These are phyloP conservation scores for Zaprionus tsacasi DNA, from an alignment of 1,140 invertebrate genomes.

Conservation along the genomic window DNA sequence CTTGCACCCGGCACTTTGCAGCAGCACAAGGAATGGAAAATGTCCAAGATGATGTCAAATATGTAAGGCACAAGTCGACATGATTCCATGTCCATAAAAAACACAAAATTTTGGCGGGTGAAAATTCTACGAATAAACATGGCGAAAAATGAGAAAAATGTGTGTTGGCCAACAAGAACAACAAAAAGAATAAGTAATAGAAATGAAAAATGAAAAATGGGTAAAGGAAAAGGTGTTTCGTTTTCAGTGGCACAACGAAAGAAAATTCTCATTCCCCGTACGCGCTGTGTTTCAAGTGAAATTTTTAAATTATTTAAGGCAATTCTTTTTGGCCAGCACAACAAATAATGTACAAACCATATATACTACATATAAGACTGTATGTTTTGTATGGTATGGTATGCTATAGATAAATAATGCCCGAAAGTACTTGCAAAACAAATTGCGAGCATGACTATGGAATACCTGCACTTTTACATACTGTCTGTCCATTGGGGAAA, in stretches of 20 bases:
- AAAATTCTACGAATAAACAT: conserved; percentile 31
- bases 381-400: neutral
- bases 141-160: conserved; percentile 34
- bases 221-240: conserved; percentile 67
- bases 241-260: conserved; percentile 63
- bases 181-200: neutral
- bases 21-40: conserved; percentile 1
- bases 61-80: neutral
- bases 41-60: conserved; percentile 13
- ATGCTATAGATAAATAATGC: conserved; percentile 35
- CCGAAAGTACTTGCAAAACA: conserved; percentile 15
- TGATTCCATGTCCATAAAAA: conserved; percentile 7
- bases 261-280: conserved; percentile 38
- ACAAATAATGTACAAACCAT: conserved; percentile 38
- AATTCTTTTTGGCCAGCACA: conserved; percentile 37
- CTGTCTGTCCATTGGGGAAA: neutral
- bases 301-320: conserved; percentile 61
- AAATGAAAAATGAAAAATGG: conserved; percentile 31
- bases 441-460: conserved; percentile 3
- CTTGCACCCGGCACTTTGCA: conserved; percentile 50
- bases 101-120: conserved; percentile 26
- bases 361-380: conserved; percentile 26
- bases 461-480: conserved; percentile 15
- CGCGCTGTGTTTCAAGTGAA: conserved; percentile 61
- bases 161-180: conserved; percentile 5